These are phyloP conservation scores for Nothoprocta perdicaria DNA, from an alignment of 2,113 vertebrate species.

Conservation along the genomic window DNA sequence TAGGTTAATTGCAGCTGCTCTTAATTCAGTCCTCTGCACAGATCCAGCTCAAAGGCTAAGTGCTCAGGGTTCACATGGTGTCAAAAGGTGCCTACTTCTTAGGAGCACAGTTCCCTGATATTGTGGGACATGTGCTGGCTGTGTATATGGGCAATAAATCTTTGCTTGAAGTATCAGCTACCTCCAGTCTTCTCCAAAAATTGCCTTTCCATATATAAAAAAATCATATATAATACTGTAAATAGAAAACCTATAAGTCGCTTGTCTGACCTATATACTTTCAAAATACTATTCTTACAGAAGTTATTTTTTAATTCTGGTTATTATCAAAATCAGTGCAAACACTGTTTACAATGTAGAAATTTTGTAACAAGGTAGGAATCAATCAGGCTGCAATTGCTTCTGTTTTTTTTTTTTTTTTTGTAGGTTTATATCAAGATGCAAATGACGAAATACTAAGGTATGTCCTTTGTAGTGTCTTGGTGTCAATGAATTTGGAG, in stretches of 20 bases:
- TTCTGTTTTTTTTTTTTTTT: not conserved
- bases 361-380: not conserved
- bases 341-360: not conserved
- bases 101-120: fast-evolving
- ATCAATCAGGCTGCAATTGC: not conserved
- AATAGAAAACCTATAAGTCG: not conserved
- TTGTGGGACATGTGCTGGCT: not conserved
- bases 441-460: not conserved
- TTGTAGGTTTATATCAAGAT: not conserved
- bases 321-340: not conserved
- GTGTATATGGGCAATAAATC: not conserved
- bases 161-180: not conserved
- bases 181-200: not conserved
- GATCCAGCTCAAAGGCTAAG: not conserved
- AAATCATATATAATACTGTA: not conserved
- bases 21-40: not conserved
- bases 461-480: not conserved
- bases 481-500: not conserved
- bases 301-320: not conserved
- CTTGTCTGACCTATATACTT: not conserved
- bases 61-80: not conserved
- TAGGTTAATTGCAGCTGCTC: not conserved
- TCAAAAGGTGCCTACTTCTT: not conserved
- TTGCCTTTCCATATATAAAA: not conserved
- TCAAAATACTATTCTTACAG: fast-evolving